These are phyloP conservation scores for Pocota personata DNA, from an alignment of 2,888 invertebrate genomes.

Conservation along the genomic window DNA sequence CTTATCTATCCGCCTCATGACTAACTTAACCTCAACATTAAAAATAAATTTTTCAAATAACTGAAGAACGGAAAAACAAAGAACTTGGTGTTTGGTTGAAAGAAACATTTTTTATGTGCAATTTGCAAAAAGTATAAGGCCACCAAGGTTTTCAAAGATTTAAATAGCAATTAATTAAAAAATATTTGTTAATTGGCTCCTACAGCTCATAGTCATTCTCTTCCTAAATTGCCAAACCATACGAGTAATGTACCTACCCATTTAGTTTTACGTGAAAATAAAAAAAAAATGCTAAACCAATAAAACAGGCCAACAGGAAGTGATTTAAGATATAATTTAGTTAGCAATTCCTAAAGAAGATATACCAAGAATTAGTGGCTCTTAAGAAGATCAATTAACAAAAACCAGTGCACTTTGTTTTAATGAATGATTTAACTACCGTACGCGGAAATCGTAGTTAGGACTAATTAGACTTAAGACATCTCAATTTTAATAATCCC, in stretches of 20 bases:
- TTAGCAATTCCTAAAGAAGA: neutral
- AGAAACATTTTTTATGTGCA: neutral
- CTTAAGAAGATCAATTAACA: slow-evolving; percentile 9
- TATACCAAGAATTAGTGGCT: neutral
- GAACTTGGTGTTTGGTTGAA: neutral
- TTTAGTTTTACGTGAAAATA: neutral
- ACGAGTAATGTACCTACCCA: neutral
- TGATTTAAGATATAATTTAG: neutral
- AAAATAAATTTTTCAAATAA: neutral
- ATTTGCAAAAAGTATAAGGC: slow-evolving; percentile 11
- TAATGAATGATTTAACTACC: neutral
- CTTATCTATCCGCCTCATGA: neutral
- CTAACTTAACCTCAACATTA: neutral
- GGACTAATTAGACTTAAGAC: slow-evolving; percentile 4
- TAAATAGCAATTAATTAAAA: neutral
- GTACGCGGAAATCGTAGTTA: slow-evolving; percentile 5
- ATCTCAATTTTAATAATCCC: neutral
- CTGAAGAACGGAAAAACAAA: slow-evolving; percentile 5
- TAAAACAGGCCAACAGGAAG: slow-evolving; percentile 18
- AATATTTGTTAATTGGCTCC: neutral
- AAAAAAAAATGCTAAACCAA: slow-evolving; percentile 13
- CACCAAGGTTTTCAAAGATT: neutral
- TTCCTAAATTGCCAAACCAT: neutral
- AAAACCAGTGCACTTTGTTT: neutral
- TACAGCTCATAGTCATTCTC: neutral